These are phyloP conservation scores for Peromyscus aztecus DNA, from an alignment of 2,797 vertebrate genomes.

Conservation along the genomic window DNA sequence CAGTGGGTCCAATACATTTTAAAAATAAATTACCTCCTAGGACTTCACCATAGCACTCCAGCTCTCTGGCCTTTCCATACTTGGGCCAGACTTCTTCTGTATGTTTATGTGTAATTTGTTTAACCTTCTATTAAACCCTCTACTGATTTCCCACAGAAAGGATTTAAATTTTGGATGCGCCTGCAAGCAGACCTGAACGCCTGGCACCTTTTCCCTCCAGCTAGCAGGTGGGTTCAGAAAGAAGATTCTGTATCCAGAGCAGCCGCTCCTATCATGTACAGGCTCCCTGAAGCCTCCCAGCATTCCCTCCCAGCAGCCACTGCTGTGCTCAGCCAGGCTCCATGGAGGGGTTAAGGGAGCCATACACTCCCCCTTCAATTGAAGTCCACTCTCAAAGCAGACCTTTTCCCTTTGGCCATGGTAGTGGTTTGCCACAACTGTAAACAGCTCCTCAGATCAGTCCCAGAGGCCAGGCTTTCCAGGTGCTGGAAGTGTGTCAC, in stretches of 20 bases:
- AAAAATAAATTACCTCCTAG: slow-evolving; percentile 71
- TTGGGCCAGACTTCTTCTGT: slow-evolving; percentile 24
- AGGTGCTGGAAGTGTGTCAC: slow-evolving; percentile 63
- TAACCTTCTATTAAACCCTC: slow-evolving; percentile 74
- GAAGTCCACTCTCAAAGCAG: not conserved
- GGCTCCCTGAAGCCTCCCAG: not conserved
- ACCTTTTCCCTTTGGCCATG: slow-evolving; percentile 52
- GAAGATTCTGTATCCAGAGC: not conserved
- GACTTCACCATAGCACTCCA: slow-evolving; percentile 49
- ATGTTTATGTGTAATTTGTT: slow-evolving; percentile 68
- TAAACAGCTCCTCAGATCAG: slow-evolving; percentile 63
- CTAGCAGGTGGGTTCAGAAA: not conserved
- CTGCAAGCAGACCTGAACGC: not conserved
- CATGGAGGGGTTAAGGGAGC: slow-evolving; percentile 3
- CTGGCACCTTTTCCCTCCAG: not conserved
- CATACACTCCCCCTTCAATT: slow-evolving; percentile 23
- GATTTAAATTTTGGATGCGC: slow-evolving; percentile 40
- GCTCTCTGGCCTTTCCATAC: slow-evolving; percentile 63
- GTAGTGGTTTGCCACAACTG: slow-evolving; percentile 43
- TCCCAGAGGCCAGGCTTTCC: slow-evolving; percentile 68
- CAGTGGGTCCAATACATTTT: slow-evolving; percentile 71
- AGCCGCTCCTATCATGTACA: not conserved
- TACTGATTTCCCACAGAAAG: slow-evolving; percentile 68
- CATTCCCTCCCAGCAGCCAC: slow-evolving; percentile 6
- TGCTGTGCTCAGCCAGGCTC: not conserved